Evolutionary conservation across 2,797 vertebrate species (phyloP).

Genomic region (Chromobotia macracanthus): DNA sequence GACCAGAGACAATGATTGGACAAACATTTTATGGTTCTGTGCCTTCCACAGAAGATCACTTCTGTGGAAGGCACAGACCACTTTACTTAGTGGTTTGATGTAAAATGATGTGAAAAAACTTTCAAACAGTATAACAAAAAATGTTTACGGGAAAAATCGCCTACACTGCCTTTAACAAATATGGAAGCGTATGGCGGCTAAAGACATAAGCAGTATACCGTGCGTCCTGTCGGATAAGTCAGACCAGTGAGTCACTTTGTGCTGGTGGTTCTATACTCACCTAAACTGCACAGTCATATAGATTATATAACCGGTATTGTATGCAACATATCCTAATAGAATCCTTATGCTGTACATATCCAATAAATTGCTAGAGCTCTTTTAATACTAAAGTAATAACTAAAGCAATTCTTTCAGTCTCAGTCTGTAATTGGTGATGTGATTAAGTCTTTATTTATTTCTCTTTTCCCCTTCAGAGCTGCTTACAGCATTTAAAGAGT

Average conservation of each 20-base stretch:
- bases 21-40: too few species aligned
- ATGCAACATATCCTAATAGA: not conserved
- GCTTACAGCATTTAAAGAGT: slow-evolving; percentile 89
- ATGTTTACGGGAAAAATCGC: too few species aligned
- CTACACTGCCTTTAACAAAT: not conserved
- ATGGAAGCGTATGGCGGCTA: not conserved
- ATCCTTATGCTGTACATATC: not conserved
- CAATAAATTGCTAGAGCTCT: too few species aligned
- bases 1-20: too few species aligned
- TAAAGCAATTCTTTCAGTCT: too few species aligned
- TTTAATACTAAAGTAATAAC: too few species aligned
- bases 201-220: not conserved
- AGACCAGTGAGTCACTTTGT: not conserved
- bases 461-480: slow-evolving; percentile 83
- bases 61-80: too few species aligned
- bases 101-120: too few species aligned
- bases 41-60: too few species aligned
- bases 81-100: too few species aligned
- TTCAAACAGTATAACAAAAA: too few species aligned
- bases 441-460: not conserved
- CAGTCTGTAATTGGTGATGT: not conserved
- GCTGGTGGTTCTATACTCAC: not conserved
- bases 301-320: slow-evolving; percentile 16
- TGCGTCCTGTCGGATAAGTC: not conserved
- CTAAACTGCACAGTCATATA: not conserved